Percentiles rank a stretch among this genome's conserved stretches.
These are phyloP conservation scores for Argya squamiceps DNA, from an alignment of 2,797 vertebrate genomes.

Conservation along the genomic window DNA sequence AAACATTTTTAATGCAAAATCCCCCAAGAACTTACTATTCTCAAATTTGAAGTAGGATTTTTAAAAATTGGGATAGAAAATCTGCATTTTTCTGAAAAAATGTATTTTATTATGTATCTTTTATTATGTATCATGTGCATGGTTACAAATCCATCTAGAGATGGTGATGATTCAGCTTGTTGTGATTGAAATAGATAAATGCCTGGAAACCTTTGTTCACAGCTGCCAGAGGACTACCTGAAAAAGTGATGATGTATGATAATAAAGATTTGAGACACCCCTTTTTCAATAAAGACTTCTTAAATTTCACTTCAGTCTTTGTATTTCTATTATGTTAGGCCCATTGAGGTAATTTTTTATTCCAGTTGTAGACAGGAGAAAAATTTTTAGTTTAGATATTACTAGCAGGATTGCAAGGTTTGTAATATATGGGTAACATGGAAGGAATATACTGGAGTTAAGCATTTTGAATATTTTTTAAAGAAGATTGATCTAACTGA, in stretches of 20 bases:
- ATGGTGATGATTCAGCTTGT: neutral
- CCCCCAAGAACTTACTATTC: neutral
- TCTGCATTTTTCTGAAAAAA: neutral
- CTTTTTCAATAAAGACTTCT: neutral
- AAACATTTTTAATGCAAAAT: neutral
- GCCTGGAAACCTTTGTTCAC: neutral
- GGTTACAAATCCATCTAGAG: neutral
- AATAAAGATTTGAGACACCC: neutral
- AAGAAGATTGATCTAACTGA: neutral
- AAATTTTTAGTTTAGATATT: neutral
- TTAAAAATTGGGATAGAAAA: neutral
- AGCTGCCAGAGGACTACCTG: neutral
- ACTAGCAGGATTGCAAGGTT: conserved; percentile 7
- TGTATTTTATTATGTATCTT: neutral
- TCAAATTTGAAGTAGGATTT: neutral
- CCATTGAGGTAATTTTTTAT: conserved; percentile 11
- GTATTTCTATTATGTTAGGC: neutral
- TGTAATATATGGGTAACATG: neutral
- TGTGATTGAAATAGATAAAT: neutral
- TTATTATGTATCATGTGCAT: neutral
- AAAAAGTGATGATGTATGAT: neutral
- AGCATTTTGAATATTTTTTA: neutral
- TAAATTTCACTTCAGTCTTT: neutral
- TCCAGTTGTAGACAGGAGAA: neutral
- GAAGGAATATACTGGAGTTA: neutral